Evolutionary conservation across 2,888 invertebrate species (phyloP).

Genomic region (Drosophila anceps): DNA sequence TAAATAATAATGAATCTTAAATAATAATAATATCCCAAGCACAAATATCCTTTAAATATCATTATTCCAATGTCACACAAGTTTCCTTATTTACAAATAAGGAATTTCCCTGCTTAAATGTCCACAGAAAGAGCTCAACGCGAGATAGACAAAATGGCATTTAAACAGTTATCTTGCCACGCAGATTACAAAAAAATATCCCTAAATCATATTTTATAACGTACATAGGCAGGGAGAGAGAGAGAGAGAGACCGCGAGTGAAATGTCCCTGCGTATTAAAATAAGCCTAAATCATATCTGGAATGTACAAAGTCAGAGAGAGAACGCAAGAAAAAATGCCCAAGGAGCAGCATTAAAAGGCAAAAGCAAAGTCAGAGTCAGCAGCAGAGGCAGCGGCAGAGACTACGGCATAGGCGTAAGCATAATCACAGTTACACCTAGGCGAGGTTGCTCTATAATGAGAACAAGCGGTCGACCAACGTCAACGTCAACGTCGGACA

Average conservation of each 20-base stretch:
- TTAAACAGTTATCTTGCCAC: not conserved
- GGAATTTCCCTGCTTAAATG: not conserved
- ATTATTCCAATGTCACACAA: not conserved
- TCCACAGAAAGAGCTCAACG: not conserved
- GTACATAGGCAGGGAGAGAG: not conserved
- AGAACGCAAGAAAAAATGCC: conserved; percentile 17
- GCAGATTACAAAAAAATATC: not conserved
- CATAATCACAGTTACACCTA: conserved; percentile 42
- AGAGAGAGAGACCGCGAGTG: no score
- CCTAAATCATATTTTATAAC: not conserved
- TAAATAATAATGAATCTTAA: no score
- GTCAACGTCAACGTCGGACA: conserved; percentile 29
- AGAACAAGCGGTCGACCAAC: conserved; percentile 61
- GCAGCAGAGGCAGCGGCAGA: not conserved
- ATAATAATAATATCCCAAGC: not conserved
- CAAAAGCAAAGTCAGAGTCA: not conserved
- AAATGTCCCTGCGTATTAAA: no score
- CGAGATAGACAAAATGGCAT: not conserved
- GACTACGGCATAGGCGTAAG: conserved; percentile 3
- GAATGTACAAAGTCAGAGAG: not conserved
- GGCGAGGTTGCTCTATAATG: conserved; percentile 54
- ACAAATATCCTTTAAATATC: not conserved
- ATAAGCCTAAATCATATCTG: not conserved
- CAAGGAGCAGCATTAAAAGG: conserved; percentile 5
- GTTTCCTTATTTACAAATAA: not conserved